Conservation (phyloP, 2,113 vertebrate genomes). For the Nesoenas mayeri region DNA sequence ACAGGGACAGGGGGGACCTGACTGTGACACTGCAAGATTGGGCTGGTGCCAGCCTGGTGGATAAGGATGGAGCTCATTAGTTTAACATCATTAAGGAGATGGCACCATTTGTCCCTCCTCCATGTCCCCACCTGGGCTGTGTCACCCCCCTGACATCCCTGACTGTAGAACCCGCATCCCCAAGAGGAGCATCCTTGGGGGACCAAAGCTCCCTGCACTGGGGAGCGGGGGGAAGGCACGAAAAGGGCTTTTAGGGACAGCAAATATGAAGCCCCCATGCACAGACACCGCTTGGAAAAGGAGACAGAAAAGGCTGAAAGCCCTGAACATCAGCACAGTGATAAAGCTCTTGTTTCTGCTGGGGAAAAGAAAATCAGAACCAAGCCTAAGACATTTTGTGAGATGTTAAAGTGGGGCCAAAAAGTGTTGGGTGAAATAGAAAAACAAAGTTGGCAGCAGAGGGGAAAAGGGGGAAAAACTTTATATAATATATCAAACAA, state of each 20-base stretch:
- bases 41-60: accelerated
- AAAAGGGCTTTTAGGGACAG: neutral
- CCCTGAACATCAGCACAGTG: neutral
- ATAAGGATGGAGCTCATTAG: neutral
- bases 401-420: neutral
- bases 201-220: neutral
- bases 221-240: neutral
- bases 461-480: neutral
- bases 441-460: neutral
- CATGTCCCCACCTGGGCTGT: accelerated
- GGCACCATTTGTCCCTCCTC: neutral
- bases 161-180: accelerated
- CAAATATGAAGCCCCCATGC: accelerated
- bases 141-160: accelerated
- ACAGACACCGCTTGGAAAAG: accelerated
- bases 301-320: neutral
- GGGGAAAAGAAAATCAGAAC: neutral
- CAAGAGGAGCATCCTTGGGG: neutral
- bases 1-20: accelerated
- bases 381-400: neutral
- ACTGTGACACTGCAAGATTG: accelerated
- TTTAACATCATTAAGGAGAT: too few relatives aligned
- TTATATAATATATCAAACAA: neutral
- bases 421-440: accelerated
- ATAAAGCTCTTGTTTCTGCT: neutral